phyloP scores from a whole-genome alignment of 2,113 vertebrate species.

The Hydrolagus affinis region DNA sequence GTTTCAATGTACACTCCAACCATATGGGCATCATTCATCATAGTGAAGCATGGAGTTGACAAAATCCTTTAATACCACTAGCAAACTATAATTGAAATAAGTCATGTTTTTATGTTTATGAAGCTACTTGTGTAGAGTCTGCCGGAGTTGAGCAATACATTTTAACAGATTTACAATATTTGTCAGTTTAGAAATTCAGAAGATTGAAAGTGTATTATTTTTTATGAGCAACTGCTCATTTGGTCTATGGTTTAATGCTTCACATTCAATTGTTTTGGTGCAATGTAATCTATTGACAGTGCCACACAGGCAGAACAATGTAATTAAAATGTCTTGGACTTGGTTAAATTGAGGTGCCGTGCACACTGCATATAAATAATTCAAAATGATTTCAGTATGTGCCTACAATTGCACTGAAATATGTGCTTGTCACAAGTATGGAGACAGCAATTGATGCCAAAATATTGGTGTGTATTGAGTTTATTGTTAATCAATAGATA shows the following conservation, averaged over 20 bases:
- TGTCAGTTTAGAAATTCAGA: neutral
- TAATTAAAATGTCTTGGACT: neutral
- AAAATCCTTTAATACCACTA: neutral
- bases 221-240: neutral
- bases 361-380: no score
- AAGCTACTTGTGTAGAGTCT: neutral
- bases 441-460: neutral
- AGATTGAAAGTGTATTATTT: neutral
- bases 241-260: neutral
- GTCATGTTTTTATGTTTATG: neutral
- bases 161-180: neutral
- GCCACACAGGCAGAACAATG: neutral
- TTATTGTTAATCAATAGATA: neutral
- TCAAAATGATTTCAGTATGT: neutral
- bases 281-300: neutral
- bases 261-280: neutral
- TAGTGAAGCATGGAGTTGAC: neutral
- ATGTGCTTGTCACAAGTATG: neutral
- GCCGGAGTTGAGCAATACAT: no score
- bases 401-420: neutral
- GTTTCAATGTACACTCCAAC: neutral
- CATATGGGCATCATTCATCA: neutral
- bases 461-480: neutral
- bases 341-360: neutral
- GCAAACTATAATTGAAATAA: no score